Percentiles rank a stretch among this genome's conserved stretches.
phyloP scores from a whole-genome alignment of 37 sponge, comb jelly and placozoan species.

The Ephydatia muelleri region DNA sequence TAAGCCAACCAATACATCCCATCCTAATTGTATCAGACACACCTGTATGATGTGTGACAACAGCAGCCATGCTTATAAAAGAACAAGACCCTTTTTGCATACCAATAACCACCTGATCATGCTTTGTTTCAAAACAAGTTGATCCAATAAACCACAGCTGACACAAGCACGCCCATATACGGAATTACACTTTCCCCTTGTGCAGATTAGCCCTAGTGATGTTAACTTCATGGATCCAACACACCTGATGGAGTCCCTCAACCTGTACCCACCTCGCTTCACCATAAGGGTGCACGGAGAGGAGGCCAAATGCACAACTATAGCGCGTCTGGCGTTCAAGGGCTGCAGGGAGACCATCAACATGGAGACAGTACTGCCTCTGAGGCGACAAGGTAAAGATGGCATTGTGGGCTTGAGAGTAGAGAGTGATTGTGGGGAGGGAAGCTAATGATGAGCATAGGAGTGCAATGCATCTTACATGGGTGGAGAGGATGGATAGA shows the following conservation, averaged over 20 bases:
- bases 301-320: conserved; percentile 8
- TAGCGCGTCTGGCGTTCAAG: conserved; percentile 13
- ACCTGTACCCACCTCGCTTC: neutral
- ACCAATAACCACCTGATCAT: neutral
- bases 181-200: neutral
- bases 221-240: neutral
- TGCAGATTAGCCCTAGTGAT: neutral
- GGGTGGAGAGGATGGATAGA: too few species aligned
- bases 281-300: conserved; percentile 30
- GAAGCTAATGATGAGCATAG: too few species aligned
- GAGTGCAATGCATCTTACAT: too few species aligned
- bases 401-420: neutral
- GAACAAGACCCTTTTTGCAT: neutral
- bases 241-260: neutral
- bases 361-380: conserved; percentile 15
- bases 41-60: neutral
- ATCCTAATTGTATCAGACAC: neutral
- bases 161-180: neutral
- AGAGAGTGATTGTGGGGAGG: too few species aligned
- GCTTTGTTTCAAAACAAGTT: conserved; percentile 3
- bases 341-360: conserved; percentile 11
- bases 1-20: too few species aligned
- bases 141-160: neutral
- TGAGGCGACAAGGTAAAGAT: neutral
- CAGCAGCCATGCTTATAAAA: neutral